Evolutionary conservation across 1,140 invertebrate genomes (phyloP), one percentile per base, ranked within the genome.

Genomic region (Babylonia areolata): DNA sequence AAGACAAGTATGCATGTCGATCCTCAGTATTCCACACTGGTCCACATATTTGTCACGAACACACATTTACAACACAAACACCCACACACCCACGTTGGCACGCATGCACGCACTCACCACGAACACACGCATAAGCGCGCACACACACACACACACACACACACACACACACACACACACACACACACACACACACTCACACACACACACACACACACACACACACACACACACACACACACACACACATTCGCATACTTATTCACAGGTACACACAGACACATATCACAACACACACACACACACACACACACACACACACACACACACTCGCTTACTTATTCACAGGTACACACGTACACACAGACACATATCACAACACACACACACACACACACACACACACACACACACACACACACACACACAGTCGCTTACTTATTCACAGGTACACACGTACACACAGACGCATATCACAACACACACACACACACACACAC

Each of bases 181-280:
- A 39, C 73, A 40, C 73, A 77, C 73, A 40, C 35, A 77, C 73
- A 40, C 15, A 77, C 37, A 77, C 73, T 40, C 73, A 77, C 73
- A 77, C 73, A 77, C 73, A 77, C 73, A 77, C 73, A 77, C 73
- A 77, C 73, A 77, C 73, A 77, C 73, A 77, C 73, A 40, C 39
- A 77, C 73, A 40, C 73, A 77, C 73, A 77, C 73, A 77, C 73
- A 40, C 73, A 77, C 73, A 77, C 73, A 77, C 73, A 77, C 73
- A 77, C 39, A 40, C 73, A 77, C 73, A 77, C 73, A 77, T 12
- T 40, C 73, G 40, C 73, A 77, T 12, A 77, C 73, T 40, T 37
- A 77, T 37, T 31, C 35, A 77, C 73, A 77, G 37, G 40, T 20
- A 77, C 73, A 77, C 35, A 77, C 35, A 40, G 15, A 40, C 73